A percentile compares a stretch with the other conserved stretches of the same genome.
Conservation (phyloP, 2,113 vertebrate genomes). For the Calcarius ornatus region DNA sequence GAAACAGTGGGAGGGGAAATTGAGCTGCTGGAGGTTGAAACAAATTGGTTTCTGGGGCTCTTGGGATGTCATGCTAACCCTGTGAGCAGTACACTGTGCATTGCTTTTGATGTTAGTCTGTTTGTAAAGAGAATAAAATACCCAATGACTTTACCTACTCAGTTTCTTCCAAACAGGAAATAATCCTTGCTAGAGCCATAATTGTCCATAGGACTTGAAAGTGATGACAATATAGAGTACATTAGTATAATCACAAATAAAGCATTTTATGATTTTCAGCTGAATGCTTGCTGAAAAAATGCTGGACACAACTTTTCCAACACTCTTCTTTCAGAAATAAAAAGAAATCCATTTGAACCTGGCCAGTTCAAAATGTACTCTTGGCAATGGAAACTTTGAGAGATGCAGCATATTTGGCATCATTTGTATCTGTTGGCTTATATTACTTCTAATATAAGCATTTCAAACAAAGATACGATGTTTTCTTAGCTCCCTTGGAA, state of each 20-base stretch:
- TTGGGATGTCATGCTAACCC: neutral
- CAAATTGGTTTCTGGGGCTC: neutral
- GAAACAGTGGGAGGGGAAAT: neutral
- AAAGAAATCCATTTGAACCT: neutral
- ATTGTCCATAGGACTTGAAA: neutral
- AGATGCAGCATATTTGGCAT: neutral
- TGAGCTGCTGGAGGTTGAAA: neutral
- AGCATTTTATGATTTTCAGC: neutral
- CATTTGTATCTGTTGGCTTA: neutral
- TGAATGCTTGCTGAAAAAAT: neutral
- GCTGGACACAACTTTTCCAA: neutral
- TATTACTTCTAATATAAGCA: neutral
- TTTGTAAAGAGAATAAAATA: neutral
- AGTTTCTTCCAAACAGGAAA: neutral
- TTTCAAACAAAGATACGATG: neutral
- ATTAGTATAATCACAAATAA: conserved; percentile 1
- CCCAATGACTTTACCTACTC: neutral
- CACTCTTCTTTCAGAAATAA: neutral
- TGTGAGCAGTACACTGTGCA: neutral
- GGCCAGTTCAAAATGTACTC: neutral
- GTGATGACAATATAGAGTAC: neutral
- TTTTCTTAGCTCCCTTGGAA: conserved; percentile 8
- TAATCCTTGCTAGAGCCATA: neutral
- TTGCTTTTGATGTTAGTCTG: neutral
- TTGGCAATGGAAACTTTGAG: neutral